Percentiles rank a stretch among this genome's conserved stretches.
phyloP scores from a whole-genome alignment of 2,888 invertebrate genomes.

The Serrognathus titanus region DNA sequence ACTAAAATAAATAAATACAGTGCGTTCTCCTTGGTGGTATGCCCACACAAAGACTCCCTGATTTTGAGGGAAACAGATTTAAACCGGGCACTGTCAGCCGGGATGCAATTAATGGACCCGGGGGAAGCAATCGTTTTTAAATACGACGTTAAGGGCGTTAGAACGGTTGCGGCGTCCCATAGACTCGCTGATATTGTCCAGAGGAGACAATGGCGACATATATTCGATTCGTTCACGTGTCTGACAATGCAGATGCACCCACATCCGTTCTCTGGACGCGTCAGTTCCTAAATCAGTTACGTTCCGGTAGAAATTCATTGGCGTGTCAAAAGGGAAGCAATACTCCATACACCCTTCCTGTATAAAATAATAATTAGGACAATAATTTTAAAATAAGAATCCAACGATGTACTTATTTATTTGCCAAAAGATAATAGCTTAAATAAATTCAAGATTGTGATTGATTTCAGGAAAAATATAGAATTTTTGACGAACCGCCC shows the following conservation, averaged over 20 bases:
- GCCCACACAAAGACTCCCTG: no score
- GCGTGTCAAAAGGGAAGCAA: not conserved
- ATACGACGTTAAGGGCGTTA: not conserved
- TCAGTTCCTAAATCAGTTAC: not conserved
- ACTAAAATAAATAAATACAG: no score
- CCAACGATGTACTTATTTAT: no score
- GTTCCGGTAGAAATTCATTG: constrained; percentile 3
- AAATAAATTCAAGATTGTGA: no score
- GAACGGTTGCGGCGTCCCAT: not conserved
- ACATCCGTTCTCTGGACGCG: constrained; percentile 3
- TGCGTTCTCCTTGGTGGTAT: no score
- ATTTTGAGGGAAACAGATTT: not conserved
- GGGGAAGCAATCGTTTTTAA: not conserved
- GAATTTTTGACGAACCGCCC: no score
- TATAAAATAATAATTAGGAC: no score
- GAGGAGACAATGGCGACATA: not conserved
- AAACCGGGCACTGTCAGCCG: not conserved
- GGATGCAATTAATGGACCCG: not conserved
- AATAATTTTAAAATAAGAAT: no score
- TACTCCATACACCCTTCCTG: no score
- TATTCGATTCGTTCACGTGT: not conserved
- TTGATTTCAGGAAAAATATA: no score
- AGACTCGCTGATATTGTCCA: not conserved
- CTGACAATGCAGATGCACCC: not conserved
- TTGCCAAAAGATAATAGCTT: no score